Percentiles rank a stretch among this genome's conserved stretches.
Conservation (phyloP, 2,797 vertebrate species). For the Allobates femoralis region DNA sequence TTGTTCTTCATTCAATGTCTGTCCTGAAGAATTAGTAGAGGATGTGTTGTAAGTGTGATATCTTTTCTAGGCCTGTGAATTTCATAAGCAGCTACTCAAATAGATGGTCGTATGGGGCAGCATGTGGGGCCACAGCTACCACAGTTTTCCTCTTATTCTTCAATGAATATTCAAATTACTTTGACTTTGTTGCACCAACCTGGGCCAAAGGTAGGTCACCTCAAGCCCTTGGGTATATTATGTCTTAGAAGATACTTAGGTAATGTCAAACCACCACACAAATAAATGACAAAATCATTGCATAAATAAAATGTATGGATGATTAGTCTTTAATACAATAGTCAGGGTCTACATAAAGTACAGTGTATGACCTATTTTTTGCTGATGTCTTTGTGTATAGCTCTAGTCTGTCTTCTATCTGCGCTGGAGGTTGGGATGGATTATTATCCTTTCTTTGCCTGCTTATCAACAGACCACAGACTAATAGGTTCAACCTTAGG, state of each 20-base stretch:
- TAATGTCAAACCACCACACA: no score
- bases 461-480: conserved; percentile 55
- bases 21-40: neutral
- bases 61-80: conserved; percentile 54
- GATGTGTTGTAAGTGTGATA: neutral
- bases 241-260: neutral
- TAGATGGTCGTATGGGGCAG: conserved; percentile 58
- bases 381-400: conserved; percentile 25
- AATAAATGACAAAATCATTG: neutral
- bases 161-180: conserved; percentile 57
- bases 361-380: neutral
- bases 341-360: neutral
- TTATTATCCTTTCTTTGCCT: conserved; percentile 63
- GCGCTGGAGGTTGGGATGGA: conserved; percentile 61
- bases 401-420: conserved; percentile 49
- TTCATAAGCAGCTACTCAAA: conserved; percentile 60
- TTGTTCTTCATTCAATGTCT: neutral
- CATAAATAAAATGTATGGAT: neutral
- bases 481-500: conserved; percentile 56
- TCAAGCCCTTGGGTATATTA: neutral
- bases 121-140: conserved; percentile 59
- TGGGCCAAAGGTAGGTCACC: conserved; percentile 50
- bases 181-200: conserved; percentile 41
- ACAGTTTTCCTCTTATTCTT: conserved; percentile 53
- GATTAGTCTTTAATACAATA: neutral